Percentiles rank a stretch among this genome's conserved stretches.
Evolutionary conservation across 2,888 invertebrate genomes (phyloP).

Genomic region (Dinocampus coccinellae): DNA sequence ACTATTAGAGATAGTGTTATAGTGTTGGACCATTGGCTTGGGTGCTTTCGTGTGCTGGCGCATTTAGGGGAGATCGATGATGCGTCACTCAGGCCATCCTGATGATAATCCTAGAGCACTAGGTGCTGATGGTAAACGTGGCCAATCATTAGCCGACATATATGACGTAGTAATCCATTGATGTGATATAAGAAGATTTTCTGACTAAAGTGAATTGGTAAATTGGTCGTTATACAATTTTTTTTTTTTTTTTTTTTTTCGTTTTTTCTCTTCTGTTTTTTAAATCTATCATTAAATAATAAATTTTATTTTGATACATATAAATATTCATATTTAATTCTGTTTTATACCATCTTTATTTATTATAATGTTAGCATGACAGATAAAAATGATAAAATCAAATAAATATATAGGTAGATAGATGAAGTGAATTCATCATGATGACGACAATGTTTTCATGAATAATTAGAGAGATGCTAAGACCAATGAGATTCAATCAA

Average conservation of each 20-base stretch:
- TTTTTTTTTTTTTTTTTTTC: no score
- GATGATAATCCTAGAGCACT: conserved; percentile 22
- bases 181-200: conserved; percentile 5
- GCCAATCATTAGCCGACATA: conserved; percentile 16
- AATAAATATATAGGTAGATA: neutral
- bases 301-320: no score
- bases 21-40: neutral
- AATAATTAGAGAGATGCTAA: conserved; percentile 52
- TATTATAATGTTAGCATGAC: neutral
- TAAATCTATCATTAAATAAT: no score
- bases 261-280: no score
- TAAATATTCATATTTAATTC: no score
- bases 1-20: neutral
- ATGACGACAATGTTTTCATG: conserved; percentile 30
- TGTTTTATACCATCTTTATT: no score
- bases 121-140: conserved; percentile 23
- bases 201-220: neutral
- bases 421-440: neutral
- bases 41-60: conserved; percentile 22
- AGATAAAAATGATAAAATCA: neutral
- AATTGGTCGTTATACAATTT: no score
- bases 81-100: conserved; percentile 14
- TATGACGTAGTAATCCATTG: conserved; percentile 13
- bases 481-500: conserved; percentile 24
- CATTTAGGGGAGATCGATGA: conserved; percentile 32